These are phyloP conservation scores for Periplaneta americana DNA, from an alignment of 1,140 invertebrate genomes.

Conservation along the genomic window DNA sequence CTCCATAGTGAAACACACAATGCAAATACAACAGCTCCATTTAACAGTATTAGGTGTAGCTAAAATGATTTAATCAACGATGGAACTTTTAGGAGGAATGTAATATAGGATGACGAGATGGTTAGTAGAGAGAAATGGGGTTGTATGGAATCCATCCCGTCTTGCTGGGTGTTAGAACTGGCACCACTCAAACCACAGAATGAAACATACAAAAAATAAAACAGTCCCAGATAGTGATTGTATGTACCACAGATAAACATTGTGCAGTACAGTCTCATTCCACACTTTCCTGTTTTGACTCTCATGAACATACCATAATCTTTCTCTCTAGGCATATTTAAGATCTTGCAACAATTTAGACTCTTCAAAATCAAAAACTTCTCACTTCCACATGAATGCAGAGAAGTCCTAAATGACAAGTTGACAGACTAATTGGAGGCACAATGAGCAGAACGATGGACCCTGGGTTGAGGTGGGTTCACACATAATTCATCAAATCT, in stretches of 20 bases:
- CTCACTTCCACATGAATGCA: neutral
- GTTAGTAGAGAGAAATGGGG: neutral
- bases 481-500: slow-evolving; percentile 72
- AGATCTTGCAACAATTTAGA: neutral
- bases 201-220: neutral
- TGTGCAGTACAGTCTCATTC: neutral
- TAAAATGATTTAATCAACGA: neutral
- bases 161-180: neutral
- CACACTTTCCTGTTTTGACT: neutral
- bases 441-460: slow-evolving; percentile 3
- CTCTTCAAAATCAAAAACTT: neutral
- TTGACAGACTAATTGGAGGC: slow-evolving; percentile 10
- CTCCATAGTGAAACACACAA: neutral
- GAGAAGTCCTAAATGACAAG: neutral
- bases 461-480: neutral
- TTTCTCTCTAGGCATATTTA: neutral
- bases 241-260: neutral
- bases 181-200: neutral
- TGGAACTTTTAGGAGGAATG: neutral
- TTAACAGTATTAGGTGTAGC: neutral
- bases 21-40: neutral
- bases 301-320: neutral
- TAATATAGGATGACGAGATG: neutral
- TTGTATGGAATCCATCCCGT: neutral
- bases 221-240: neutral